phyloP scores from a whole-genome alignment of 2,888 invertebrate genomes.

The Camponotus fellah region DNA sequence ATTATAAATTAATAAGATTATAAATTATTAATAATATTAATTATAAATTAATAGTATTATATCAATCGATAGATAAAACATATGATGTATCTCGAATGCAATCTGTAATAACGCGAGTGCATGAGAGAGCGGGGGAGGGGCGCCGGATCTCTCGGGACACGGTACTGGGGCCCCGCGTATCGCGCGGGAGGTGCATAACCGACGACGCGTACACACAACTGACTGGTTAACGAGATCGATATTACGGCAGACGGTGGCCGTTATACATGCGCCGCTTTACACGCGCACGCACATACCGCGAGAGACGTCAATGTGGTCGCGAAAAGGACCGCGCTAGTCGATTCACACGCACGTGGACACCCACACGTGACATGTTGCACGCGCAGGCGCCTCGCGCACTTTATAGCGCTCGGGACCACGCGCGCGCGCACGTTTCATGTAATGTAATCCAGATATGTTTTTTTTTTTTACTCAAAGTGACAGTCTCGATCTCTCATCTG shows the following conservation, averaged over 20 bases:
- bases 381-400: conserved; percentile 14
- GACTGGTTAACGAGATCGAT: conserved; percentile 74
- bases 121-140: neutral
- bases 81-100: neutral
- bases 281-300: conserved; percentile 40
- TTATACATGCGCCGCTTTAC: conserved; percentile 56
- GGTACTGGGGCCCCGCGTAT: conserved; percentile 36
- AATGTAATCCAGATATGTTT: neutral
- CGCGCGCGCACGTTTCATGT: neutral
- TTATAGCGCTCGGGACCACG: neutral
- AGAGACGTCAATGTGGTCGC: conserved; percentile 43
- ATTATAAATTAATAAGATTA: neutral
- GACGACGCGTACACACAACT: conserved; percentile 48
- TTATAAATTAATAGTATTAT: neutral
- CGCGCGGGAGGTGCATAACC: conserved; percentile 60
- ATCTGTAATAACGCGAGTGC: neutral
- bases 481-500: neutral
- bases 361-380: conserved; percentile 10
- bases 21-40: no score
- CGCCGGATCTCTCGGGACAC: conserved; percentile 10
- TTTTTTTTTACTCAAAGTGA: neutral
- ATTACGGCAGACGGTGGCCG: conserved; percentile 71
- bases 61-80: neutral
- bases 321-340: conserved; percentile 17
- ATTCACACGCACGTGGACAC: conserved; percentile 36